phyloP scores from a whole-genome alignment of 2,113 vertebrate species.

The Oostethus manadensis region DNA sequence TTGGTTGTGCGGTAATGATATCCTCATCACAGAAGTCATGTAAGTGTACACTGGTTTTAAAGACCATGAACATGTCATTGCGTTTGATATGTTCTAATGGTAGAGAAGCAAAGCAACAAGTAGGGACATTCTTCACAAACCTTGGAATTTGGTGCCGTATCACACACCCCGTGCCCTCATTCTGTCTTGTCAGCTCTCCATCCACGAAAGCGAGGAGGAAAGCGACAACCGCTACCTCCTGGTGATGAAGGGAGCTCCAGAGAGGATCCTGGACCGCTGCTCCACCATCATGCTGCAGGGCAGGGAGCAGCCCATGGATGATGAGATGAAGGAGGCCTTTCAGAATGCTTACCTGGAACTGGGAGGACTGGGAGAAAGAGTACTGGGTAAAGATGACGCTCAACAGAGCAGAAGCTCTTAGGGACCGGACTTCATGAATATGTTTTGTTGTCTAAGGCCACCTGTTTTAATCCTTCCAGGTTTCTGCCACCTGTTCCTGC shows the following conservation, averaged over 20 bases:
- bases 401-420: background rate
- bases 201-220: slow-evolving; percentile 75
- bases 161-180: background rate
- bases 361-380: slow-evolving; percentile 74
- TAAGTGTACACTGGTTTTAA: too few species aligned
- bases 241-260: slow-evolving; percentile 91
- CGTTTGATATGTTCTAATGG: too few species aligned
- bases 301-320: slow-evolving; percentile 85
- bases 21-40: too few species aligned
- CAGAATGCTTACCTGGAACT: slow-evolving; percentile 88
- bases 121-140: too few species aligned
- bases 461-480: slow-evolving; percentile 56
- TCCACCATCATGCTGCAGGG: slow-evolving; percentile 84
- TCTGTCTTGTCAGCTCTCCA: slow-evolving; percentile 29
- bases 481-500: slow-evolving; percentile 82
- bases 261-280: slow-evolving; percentile 86
- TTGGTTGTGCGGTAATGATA: too few species aligned
- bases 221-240: slow-evolving; percentile 80
- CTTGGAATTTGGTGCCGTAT: too few species aligned
- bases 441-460: too few species aligned
- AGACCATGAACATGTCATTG: too few species aligned
- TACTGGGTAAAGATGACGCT: slow-evolving; percentile 43
- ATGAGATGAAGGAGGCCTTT: slow-evolving; percentile 88
- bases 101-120: too few species aligned
- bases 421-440: too few species aligned